These are phyloP conservation scores for Lethocerus indicus DNA, from an alignment of 1,140 invertebrate genomes.

Conservation along the genomic window DNA sequence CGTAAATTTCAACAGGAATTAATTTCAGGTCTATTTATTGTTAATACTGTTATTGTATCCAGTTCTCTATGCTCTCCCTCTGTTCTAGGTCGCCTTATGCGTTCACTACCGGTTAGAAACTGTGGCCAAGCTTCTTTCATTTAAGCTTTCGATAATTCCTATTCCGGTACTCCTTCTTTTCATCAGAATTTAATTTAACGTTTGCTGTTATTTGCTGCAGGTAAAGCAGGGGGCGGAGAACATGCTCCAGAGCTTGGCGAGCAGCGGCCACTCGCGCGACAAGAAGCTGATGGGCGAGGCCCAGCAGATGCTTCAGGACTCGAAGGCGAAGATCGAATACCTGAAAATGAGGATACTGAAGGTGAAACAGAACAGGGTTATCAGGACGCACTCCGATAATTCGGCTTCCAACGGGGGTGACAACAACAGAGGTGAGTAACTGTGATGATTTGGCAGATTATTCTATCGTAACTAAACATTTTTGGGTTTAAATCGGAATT, in stretches of 20 bases:
- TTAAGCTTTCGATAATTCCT: not conserved
- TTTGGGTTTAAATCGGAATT: too few species aligned
- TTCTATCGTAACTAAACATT: too few species aligned
- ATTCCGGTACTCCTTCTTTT: not conserved
- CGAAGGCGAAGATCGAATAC: constrained; percentile 94
- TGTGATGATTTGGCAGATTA: too few species aligned
- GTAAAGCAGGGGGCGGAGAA: constrained; percentile 97
- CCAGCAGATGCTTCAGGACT: constrained; percentile 92
- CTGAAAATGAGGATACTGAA: constrained; percentile 86
- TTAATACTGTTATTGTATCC: too few species aligned
- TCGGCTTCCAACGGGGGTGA: constrained; percentile 19
- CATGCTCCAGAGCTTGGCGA: constrained; percentile 86
- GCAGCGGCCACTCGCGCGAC: constrained; percentile 62
- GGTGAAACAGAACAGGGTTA: constrained; percentile 38
- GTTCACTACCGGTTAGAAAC: too few species aligned
- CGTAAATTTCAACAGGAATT: too few species aligned
- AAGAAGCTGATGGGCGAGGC: constrained; percentile 90
- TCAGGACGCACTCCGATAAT: constrained; percentile 34
- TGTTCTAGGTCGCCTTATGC: not conserved
- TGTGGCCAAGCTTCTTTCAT: too few species aligned
- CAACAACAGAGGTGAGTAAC: constrained; percentile 18
- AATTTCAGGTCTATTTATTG: not conserved
- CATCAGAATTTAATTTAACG: too few species aligned
- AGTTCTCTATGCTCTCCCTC: not conserved
- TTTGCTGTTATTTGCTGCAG: constrained; percentile 23